Evolutionary conservation across 1,140 invertebrate genomes (phyloP).

Genomic region (Heliothis subflexa): DNA sequence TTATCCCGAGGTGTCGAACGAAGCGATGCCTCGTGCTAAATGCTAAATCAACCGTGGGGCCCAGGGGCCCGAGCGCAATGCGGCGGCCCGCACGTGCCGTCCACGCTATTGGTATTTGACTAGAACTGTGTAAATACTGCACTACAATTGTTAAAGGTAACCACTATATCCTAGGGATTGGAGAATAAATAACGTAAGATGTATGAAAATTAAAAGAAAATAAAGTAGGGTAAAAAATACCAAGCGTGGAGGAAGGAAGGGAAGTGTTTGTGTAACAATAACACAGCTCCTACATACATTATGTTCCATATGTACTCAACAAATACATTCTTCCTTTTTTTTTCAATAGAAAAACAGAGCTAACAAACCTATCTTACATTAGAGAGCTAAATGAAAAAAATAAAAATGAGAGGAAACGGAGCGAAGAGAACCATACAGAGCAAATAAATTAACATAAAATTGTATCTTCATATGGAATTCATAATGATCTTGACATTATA

Average conservation of each 20-base stretch:
- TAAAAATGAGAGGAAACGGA: not conserved
- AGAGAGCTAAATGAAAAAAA: not conserved
- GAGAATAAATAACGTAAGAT: too few species aligned
- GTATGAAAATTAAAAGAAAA: too few species aligned
- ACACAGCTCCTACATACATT: too few species aligned
- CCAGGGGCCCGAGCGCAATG: not conserved
- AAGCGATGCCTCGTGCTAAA: not conserved
- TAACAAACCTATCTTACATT: not conserved
- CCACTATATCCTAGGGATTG: too few species aligned
- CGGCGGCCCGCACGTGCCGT: not conserved
- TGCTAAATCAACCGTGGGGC: not conserved
- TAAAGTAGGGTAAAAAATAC: too few species aligned
- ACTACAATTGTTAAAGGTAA: not conserved
- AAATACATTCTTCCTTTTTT: too few species aligned
- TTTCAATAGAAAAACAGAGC: not conserved
- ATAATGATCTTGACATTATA: slow-evolving; percentile 1
- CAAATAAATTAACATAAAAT: slow-evolving; percentile 6
- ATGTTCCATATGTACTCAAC: too few species aligned
- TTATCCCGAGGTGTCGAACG: not conserved
- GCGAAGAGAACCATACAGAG: not conserved
- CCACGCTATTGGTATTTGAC: not conserved
- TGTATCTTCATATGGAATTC: not conserved
- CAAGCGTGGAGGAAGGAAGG: too few species aligned
- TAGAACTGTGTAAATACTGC: not conserved
- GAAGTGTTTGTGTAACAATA: too few species aligned